Evolutionary conservation across 2,888 invertebrate species (phyloP).

Genomic region (Ptilodon capucinus): DNA sequence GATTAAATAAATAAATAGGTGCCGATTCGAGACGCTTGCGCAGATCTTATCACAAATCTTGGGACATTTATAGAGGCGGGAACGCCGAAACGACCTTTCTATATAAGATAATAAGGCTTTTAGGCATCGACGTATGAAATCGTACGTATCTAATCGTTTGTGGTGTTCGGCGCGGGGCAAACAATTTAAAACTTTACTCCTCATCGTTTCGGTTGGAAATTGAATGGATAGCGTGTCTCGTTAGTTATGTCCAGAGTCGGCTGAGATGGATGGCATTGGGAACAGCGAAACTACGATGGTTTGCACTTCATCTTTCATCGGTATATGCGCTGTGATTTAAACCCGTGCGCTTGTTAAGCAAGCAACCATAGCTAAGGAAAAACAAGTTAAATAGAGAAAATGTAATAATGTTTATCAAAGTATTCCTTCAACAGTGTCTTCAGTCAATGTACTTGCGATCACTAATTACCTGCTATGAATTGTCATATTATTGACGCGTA

Average conservation of each 20-base stretch:
- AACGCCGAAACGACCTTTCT: conserved; percentile 55
- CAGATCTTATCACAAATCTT: conserved; percentile 68
- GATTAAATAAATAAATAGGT: conserved; percentile 81
- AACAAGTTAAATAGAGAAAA: background rate
- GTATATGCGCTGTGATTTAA: conserved; percentile 23
- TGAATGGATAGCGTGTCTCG: conserved; percentile 38
- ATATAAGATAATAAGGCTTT: conserved; percentile 50
- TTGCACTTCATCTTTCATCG: conserved; percentile 48
- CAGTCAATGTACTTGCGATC: too few species aligned
- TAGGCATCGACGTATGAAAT: conserved; percentile 46
- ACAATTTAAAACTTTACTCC: conserved; percentile 42
- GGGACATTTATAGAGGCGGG: conserved; percentile 61
- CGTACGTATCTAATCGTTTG: conserved; percentile 47
- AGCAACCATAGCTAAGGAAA: too few species aligned
- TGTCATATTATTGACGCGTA: too few species aligned
- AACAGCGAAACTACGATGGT: conserved; percentile 24
- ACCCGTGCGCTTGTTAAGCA: conserved; percentile 24
- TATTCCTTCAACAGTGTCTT: too few species aligned
- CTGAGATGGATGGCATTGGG: conserved; percentile 44
- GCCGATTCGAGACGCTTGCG: conserved; percentile 68
- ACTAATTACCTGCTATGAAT: conserved; percentile 4
- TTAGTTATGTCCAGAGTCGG: conserved; percentile 39
- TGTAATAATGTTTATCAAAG: too few species aligned
- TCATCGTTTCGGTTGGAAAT: conserved; percentile 40
- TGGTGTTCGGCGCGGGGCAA: conserved; percentile 25